Conservation (phyloP, 2,797 vertebrate species). For the Pseudotriccus pelzelni region DNA sequence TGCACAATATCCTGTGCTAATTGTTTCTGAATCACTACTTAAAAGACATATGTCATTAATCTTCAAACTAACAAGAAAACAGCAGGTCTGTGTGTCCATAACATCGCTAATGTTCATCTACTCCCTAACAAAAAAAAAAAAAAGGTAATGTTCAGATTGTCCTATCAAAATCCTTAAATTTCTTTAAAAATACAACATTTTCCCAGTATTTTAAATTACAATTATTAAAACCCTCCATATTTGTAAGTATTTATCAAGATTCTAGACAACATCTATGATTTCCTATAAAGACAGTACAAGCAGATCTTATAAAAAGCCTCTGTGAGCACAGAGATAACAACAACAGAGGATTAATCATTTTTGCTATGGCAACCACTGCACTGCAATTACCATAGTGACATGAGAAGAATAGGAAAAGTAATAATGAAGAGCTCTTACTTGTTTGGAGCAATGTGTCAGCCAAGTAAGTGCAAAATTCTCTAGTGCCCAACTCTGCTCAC, state of each 20-base stretch:
- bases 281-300: not conserved
- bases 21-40: not conserved
- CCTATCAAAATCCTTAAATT: not conserved
- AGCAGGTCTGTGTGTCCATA: not conserved
- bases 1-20: not conserved
- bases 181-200: not conserved
- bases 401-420: slow-evolving; percentile 51
- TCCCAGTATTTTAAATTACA: not conserved
- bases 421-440: slow-evolving; percentile 62
- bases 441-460: slow-evolving; percentile 64
- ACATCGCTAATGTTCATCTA: not conserved
- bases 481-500: slow-evolving; percentile 6
- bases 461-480: slow-evolving; percentile 46
- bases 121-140: not conserved
- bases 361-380: slow-evolving; percentile 72
- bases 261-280: slow-evolving; percentile 45
- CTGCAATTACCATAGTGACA: slow-evolving; percentile 65
- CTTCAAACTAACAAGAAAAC: not conserved
- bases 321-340: slow-evolving; percentile 39
- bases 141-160: not conserved
- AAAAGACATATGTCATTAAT: not conserved
- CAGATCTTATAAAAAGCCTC: slow-evolving; percentile 19
- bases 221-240: not conserved
- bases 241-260: slow-evolving; percentile 41
- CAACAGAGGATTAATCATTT: slow-evolving; percentile 62